These are phyloP conservation scores for Cerastis rubricosa DNA, from an alignment of 2,888 invertebrate species.

Conservation along the genomic window DNA sequence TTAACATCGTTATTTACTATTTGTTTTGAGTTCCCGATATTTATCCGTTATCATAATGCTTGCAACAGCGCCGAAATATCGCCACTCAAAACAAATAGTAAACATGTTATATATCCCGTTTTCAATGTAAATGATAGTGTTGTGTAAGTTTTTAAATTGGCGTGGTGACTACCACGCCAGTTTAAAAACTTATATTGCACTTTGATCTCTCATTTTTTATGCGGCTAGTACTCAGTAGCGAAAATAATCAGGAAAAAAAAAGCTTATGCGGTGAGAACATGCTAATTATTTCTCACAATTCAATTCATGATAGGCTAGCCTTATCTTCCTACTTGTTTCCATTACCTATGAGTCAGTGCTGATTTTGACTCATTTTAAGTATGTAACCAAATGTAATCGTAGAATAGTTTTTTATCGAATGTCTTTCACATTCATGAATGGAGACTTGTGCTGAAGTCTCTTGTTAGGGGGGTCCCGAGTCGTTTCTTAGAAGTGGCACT, in stretches of 20 bases:
- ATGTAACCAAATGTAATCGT: neutral
- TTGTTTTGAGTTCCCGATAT: too few relatives aligned
- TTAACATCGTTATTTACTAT: too few relatives aligned
- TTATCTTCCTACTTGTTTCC: neutral
- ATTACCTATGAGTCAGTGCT: conserved; percentile 18
- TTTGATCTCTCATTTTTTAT: conserved; percentile 3
- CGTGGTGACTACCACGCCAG: too few relatives aligned
- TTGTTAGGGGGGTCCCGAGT: neutral
- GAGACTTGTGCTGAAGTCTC: neutral
- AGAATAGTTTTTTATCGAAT: conserved; percentile 4
- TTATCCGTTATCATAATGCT: too few relatives aligned
- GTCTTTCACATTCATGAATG: neutral
- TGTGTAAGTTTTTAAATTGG: too few relatives aligned
- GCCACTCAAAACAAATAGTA: too few relatives aligned
- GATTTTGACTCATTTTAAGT: conserved; percentile 16
- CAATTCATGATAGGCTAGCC: conserved; percentile 10
- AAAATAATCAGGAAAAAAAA: neutral
- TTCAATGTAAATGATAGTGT: too few relatives aligned
- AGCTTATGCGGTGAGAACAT: neutral
- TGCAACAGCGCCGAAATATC: too few relatives aligned
- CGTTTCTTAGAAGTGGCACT: neutral
- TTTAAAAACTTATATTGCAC: neutral
- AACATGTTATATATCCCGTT: too few relatives aligned
- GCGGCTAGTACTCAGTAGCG: neutral
- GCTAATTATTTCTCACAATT: conserved; percentile 42